Evolutionary conservation across 1,140 invertebrate species (phyloP).

Genomic region (Pogonomyrmex barbatus): DNA sequence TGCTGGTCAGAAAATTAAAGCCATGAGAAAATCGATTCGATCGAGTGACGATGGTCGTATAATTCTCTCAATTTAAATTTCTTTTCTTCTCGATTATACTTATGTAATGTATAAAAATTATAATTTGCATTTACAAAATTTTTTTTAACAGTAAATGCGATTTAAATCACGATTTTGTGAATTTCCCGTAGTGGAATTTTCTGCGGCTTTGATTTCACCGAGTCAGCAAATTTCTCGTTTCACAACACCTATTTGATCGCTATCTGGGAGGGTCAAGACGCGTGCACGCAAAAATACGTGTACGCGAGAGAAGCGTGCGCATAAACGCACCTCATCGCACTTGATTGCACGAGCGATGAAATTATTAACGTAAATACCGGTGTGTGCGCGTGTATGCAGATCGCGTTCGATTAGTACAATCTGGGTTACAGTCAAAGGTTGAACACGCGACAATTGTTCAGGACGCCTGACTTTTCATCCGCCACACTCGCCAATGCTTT

Average conservation of each 20-base stretch:
- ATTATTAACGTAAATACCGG: slow-evolving; percentile 84
- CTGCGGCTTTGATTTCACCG: background rate
- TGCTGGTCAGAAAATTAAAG: background rate
- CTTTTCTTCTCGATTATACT: background rate
- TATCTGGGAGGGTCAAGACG: slow-evolving; percentile 67
- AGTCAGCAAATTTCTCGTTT: background rate
- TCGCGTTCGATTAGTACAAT: slow-evolving; percentile 81
- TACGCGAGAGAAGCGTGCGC: slow-evolving; percentile 46
- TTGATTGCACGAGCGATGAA: slow-evolving; percentile 79
- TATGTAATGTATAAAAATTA: background rate
- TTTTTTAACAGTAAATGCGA: background rate
- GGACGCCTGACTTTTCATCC: slow-evolving; percentile 73
- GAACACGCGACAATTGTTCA: slow-evolving; percentile 68
- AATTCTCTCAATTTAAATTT: background rate
- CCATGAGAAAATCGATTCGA: background rate
- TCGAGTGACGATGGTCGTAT: background rate
- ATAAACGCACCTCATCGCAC: slow-evolving; percentile 46
- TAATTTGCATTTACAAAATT: background rate
- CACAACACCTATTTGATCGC: slow-evolving; percentile 62
- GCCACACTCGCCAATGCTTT: background rate
- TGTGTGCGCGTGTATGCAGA: slow-evolving; percentile 77
- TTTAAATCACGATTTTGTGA: background rate
- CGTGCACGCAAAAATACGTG: slow-evolving; percentile 39
- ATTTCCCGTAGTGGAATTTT: background rate
- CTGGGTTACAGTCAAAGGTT: slow-evolving; percentile 74